A percentile compares a stretch with the other conserved stretches of the same genome.
Conservation (phyloP, 2,113 vertebrate species). For the Athene cunicularia region DNA sequence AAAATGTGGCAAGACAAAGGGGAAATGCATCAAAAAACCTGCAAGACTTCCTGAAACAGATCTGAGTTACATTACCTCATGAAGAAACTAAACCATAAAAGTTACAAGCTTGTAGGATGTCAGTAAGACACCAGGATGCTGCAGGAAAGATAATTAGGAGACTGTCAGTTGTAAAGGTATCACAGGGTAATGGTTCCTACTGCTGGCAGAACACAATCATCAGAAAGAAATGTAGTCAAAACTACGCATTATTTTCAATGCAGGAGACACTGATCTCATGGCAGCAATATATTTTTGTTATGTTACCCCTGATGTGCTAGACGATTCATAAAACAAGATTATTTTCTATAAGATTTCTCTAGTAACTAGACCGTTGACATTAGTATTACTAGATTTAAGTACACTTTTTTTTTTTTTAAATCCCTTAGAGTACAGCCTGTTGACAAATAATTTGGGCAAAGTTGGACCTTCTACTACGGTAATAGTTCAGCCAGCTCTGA, state of each 20-base stretch:
- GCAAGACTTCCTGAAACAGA: not conserved
- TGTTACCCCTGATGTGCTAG: not conserved
- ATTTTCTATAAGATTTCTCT: not conserved
- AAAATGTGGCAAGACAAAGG: not conserved
- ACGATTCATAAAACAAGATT: conserved; percentile 21
- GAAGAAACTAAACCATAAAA: not conserved
- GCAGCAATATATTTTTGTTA: not conserved
- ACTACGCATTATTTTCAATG: not conserved
- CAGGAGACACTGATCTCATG: not conserved
- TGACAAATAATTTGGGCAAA: not conserved
- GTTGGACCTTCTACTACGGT: not conserved
- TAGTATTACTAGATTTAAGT: not conserved
- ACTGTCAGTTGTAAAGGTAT: conserved; percentile 39
- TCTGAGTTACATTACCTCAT: not conserved
- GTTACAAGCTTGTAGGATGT: not conserved
- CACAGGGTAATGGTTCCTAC: not conserved
- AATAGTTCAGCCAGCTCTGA: not conserved
- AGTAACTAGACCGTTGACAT: not conserved
- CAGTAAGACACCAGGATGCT: not conserved
- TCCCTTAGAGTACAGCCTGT: not conserved
- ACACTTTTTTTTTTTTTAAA: not conserved
- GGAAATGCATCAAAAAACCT: not conserved
- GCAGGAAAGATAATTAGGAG: conserved; percentile 50
- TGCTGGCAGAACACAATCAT: not conserved
- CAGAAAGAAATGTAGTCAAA: not conserved